Evolutionary conservation across 2,113 vertebrate genomes (phyloP), one percentile per base, ranked within the genome.

Genomic region (Sarotherodon lohbergeri): DNA sequence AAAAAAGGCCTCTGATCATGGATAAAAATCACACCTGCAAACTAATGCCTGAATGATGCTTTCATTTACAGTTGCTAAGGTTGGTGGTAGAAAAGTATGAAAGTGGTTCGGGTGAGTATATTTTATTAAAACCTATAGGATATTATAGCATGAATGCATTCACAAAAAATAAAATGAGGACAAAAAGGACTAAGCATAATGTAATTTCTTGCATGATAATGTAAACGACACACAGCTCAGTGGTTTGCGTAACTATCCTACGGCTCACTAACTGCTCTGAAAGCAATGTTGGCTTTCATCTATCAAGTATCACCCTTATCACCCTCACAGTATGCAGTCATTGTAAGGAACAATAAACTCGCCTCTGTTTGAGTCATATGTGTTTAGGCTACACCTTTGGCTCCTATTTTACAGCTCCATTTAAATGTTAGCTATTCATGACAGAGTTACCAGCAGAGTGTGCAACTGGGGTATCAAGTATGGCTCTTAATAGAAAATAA

Each of bases 371-470:
- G 16, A 79, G 36, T 76, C 54, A 32, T 73, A 27, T 10, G 34
- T 56, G 27, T 63, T 36, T 27, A 52, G 29, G 22, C 10, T 63
- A 43, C 43, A 73, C 19, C 27, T 79, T 81, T 39, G 24, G 13
- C 73, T 80, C 57, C 82, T n/a, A 68, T 11, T n/a, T 87, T 2
- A 90, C 5, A 54, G 17, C 59, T 76, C 27, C 4, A 80, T 84
- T 83, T 24, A 27, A 55, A 56, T 22, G 36, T n/a, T 36, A 84
- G 59, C 7, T 39, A 59, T 19, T 80, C 17, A 56, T 71, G 55
- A 5, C 4, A 27, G n/a, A 48, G 56, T 55, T 24, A 29, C 85
- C 89, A 92, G 94, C 86, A 94, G 93, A 89, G 90, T 90, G 94
- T 86, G 89, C 80, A 88, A 82, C 46, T 89, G 91, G 88, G 89